Evolutionary conservation across 2,797 vertebrate genomes (phyloP).

Genomic region (Mus caroli): DNA sequence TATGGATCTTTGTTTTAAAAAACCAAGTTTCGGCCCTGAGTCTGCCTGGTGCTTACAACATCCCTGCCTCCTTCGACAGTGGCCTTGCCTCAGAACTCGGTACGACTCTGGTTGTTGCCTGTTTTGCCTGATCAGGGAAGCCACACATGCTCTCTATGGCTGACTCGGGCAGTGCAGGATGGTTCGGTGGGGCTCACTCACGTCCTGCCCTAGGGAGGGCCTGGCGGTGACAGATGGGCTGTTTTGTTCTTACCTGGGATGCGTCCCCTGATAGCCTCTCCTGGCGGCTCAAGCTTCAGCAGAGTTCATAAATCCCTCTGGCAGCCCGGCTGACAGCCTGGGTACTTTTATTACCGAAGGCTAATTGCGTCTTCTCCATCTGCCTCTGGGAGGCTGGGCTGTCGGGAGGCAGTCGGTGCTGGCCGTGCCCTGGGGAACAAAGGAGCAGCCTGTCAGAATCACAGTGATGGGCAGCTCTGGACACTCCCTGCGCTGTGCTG

Average conservation of each 20-base stretch:
- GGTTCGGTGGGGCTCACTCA: rapidly evolving
- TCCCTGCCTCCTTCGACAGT: not conserved
- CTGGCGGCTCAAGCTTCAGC: not conserved
- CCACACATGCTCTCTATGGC: not conserved
- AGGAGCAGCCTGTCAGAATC: rapidly evolving
- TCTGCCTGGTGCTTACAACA: not conserved
- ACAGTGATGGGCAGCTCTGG: rapidly evolving
- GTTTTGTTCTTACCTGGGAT: constrained; percentile 64
- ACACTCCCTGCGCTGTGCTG: not conserved
- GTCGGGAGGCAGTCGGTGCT: rapidly evolving
- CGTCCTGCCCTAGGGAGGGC: not conserved
- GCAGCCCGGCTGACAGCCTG: constrained; percentile 32
- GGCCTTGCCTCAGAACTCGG: too few relatives aligned
- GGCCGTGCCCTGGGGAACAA: rapidly evolving
- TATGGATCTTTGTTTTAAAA: constrained; percentile 39
- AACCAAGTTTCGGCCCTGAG: rapidly evolving
- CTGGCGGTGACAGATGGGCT: constrained; percentile 73
- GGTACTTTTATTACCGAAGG: constrained; percentile 4
- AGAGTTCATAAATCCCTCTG: constrained; percentile 71
- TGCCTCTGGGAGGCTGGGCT: not conserved
- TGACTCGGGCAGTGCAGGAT: not conserved
- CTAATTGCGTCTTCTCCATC: constrained; percentile 61
- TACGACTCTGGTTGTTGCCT: not conserved
- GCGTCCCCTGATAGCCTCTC: constrained; percentile 57
- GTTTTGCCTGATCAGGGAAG: not conserved